Conservation (phyloP, 2,797 vertebrate genomes). For the Melanotaenia maccullochi region DNA sequence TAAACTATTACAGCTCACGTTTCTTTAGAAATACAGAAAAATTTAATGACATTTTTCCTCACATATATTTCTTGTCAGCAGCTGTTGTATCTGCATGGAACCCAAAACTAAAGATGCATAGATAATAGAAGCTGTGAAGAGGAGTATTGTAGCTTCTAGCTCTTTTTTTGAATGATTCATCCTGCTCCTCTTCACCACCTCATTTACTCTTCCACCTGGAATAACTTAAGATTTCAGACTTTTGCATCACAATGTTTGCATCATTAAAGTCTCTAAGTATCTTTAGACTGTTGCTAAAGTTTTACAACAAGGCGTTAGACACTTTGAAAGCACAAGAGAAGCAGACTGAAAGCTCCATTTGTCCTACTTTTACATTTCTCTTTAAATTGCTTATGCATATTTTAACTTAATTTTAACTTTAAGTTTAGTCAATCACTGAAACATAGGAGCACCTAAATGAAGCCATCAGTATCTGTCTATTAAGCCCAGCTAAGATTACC, state of each 20-base stretch:
- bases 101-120: slow-evolving; percentile 1
- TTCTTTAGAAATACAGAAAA: slow-evolving; percentile 4
- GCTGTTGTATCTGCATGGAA: slow-evolving; percentile 1
- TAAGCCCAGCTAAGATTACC: not conserved
- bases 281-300: not conserved
- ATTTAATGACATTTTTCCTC: not conserved
- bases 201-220: slow-evolving; percentile 9
- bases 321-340: not conserved
- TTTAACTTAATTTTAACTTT: not conserved
- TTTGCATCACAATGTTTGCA: slow-evolving; percentile 10
- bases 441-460: slow-evolving; percentile 2
- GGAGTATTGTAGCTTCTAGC: slow-evolving; percentile 3
- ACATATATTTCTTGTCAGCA: slow-evolving; percentile 7
- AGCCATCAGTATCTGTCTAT: not conserved
- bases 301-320: not conserved
- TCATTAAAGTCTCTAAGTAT: slow-evolving; percentile 4
- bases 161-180: slow-evolving; percentile 31
- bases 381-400: not conserved
- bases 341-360: not conserved
- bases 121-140: not conserved
- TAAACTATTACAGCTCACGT: not conserved
- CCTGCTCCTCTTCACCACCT: not conserved
- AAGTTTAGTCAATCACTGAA: not conserved
- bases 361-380: not conserved
- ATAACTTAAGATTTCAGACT: not conserved